These are phyloP conservation scores for Python bivittatus DNA, from an alignment of 2,113 vertebrate species.

Conservation along the genomic window DNA sequence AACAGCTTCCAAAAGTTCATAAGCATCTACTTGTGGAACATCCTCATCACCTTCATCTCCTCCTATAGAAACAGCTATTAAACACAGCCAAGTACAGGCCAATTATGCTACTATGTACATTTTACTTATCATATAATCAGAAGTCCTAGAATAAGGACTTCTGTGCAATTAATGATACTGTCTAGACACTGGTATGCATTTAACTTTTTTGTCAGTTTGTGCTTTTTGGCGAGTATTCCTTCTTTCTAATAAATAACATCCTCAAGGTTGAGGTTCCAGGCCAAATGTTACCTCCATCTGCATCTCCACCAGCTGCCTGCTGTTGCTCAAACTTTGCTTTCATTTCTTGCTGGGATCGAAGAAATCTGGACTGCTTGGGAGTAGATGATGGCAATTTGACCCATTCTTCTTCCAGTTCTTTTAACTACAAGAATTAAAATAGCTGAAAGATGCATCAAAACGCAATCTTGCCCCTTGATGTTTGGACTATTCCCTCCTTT, in stretches of 20 bases:
- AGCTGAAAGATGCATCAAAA: neutral
- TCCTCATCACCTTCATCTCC: conserved; percentile 84
- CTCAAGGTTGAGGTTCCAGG: neutral
- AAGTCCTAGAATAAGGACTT: neutral
- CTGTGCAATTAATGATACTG: neutral
- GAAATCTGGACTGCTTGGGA: conserved; percentile 88
- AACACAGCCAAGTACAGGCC: conserved; percentile 3
- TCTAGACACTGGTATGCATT: neutral
- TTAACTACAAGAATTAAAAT: conserved; percentile 77
- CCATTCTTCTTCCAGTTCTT: conserved; percentile 98
- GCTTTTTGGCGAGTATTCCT: neutral
- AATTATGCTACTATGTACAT: neutral
- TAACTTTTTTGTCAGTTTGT: neutral
- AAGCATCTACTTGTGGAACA: conserved; percentile 86
- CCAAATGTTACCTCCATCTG: conserved; percentile 80
- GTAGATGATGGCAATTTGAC: conserved; percentile 84
- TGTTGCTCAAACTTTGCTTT: conserved; percentile 95
- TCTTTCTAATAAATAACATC: neutral
- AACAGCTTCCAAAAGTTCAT: conserved; percentile 93
- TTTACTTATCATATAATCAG: neutral
- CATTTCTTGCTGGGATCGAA: conserved; percentile 97
- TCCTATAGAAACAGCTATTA: conserved; percentile 60
- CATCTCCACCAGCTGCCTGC: conserved; percentile 84
- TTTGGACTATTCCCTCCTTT: neutral
- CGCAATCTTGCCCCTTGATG: neutral